phyloP scores from a whole-genome alignment of 2,888 invertebrate genomes.

The Alloscopus bannaensis region DNA sequence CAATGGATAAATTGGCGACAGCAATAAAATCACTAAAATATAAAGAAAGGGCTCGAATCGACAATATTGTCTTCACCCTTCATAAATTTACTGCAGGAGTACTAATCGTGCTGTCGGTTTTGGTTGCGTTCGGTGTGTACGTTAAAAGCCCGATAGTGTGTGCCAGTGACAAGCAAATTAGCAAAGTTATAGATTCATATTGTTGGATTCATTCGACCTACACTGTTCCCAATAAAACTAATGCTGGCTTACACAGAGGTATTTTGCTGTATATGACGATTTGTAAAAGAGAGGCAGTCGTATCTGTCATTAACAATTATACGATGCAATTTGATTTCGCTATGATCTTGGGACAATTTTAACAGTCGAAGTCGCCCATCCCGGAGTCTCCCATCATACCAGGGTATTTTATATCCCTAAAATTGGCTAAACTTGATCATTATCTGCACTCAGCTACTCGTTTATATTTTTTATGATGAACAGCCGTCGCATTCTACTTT shows the following conservation, averaged over 20 bases:
- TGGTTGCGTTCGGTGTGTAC: slow-evolving; percentile 46
- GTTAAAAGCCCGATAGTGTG: slow-evolving; percentile 46
- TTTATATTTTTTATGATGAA: too few species aligned
- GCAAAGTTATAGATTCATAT: slow-evolving; percentile 51
- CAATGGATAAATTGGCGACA: too few species aligned
- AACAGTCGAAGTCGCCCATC: slow-evolving; percentile 66
- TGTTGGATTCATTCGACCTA: slow-evolving; percentile 63
- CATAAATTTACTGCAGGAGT: slow-evolving; percentile 58
- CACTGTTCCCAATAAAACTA: slow-evolving; percentile 49
- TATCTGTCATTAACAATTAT: slow-evolving; percentile 9
- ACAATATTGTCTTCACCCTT: slow-evolving; percentile 45
- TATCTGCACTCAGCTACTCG: too few species aligned
- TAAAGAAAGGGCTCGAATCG: slow-evolving; percentile 47
- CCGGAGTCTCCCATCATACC: slow-evolving; percentile 73
- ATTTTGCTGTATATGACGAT: too few species aligned
- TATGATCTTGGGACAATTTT: not conserved
- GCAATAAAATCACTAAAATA: slow-evolving; percentile 35
- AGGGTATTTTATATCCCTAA: too few species aligned
- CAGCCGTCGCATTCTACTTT: slow-evolving; percentile 79
- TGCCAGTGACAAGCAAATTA: slow-evolving; percentile 43
- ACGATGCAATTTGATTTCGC: not conserved
- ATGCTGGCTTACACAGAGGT: too few species aligned
- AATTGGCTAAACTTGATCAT: too few species aligned
- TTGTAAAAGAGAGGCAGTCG: too few species aligned
- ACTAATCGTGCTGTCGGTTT: slow-evolving; percentile 29